These are phyloP conservation scores for Syngnathus floridae DNA, from an alignment of 2,113 vertebrate genomes.

Conservation along the genomic window DNA sequence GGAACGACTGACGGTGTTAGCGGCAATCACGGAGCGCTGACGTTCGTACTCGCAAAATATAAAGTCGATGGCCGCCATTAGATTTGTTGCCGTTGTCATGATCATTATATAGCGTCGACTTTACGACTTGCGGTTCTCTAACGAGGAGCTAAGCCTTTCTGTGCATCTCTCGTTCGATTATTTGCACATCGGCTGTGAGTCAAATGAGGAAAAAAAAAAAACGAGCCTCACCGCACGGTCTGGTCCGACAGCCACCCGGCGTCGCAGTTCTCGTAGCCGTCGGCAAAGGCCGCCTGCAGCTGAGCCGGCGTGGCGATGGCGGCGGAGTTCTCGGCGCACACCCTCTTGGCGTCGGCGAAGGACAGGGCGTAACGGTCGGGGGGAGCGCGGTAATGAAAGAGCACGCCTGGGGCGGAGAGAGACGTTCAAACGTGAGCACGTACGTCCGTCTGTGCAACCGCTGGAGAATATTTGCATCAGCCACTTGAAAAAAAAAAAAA, in stretches of 20 bases:
- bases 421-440: conserved; percentile 16
- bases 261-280: conserved; percentile 94
- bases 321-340: conserved; percentile 82
- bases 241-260: conserved; percentile 91
- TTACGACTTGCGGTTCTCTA: background rate
- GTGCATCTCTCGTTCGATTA: background rate
- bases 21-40: conserved; percentile 26
- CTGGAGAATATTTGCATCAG: conserved; percentile 42
- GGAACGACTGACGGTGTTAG: conserved; percentile 24
- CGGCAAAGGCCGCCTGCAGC: conserved; percentile 87
- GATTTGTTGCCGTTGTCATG: background rate
- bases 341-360: conserved; percentile 77
- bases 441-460: conserved; percentile 32
- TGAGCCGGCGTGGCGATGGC: conserved; percentile 78
- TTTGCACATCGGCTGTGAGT: too few relatives aligned
- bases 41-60: too few relatives aligned
- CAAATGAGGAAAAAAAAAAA: too few relatives aligned
- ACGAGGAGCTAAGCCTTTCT: background rate
- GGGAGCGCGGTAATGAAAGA: conserved; percentile 91
- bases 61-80: too few relatives aligned
- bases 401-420: conserved; percentile 71
- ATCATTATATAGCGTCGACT: background rate
- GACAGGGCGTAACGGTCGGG: conserved; percentile 81
- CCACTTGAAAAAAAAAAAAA: conserved; percentile 25
- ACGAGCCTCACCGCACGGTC: conserved; percentile 77